Evolutionary conservation across 2,888 invertebrate genomes (phyloP).

Genomic region (Nephrocerus scutellatus): DNA sequence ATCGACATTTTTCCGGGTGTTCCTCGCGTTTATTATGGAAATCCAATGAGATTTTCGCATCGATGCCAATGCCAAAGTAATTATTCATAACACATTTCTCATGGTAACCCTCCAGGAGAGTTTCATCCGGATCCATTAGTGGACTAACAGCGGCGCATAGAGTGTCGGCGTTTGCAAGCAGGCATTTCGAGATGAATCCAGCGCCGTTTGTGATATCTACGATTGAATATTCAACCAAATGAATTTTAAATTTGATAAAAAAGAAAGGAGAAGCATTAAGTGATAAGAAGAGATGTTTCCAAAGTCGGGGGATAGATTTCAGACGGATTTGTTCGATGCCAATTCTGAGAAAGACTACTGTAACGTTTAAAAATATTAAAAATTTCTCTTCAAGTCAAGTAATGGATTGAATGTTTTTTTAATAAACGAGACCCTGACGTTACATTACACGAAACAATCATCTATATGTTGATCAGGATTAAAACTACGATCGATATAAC

Average conservation of each 20-base stretch:
- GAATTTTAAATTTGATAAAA: neutral
- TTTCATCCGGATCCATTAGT: constrained; percentile 86
- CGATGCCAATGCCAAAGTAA: constrained; percentile 96
- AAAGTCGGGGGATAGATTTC: too few relatives aligned
- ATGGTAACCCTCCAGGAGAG: constrained; percentile 77
- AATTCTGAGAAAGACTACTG: neutral
- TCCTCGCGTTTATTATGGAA: constrained; percentile 96
- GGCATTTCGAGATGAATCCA: constrained; percentile 90
- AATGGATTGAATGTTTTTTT: too few relatives aligned
- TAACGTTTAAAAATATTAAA: neutral
- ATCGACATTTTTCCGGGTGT: constrained; percentile 92
- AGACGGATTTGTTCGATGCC: too few relatives aligned
- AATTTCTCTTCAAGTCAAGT: too few relatives aligned
- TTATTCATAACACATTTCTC: constrained; percentile 98
- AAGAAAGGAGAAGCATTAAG: too few relatives aligned
- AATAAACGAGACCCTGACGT: too few relatives aligned
- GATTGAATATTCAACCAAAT: too few relatives aligned
- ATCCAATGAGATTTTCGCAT: constrained; percentile 94
- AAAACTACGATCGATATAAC: too few relatives aligned
- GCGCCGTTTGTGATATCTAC: constrained; percentile 54
- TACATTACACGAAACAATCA: too few relatives aligned
- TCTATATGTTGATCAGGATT: too few relatives aligned
- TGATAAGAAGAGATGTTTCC: too few relatives aligned
- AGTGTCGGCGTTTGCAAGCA: constrained; percentile 92
- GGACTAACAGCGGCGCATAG: constrained; percentile 95